Evolutionary conservation across 1,140 invertebrate species (phyloP).

Genomic region (Euura lappo): DNA sequence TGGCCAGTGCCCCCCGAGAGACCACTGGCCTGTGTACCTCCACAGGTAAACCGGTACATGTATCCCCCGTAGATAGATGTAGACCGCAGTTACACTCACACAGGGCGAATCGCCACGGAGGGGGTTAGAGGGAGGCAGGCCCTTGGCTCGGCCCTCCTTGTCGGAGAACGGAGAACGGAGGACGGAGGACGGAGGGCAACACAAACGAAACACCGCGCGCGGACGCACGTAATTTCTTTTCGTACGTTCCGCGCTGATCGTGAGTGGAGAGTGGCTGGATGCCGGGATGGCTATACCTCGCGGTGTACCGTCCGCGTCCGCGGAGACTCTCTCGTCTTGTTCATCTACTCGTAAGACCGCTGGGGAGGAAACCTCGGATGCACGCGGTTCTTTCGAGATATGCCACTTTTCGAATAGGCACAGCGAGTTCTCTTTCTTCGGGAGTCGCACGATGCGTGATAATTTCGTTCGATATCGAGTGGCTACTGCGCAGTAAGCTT

Average conservation of each 20-base stretch:
- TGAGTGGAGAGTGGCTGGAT: too few species aligned
- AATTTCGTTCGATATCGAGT: too few species aligned
- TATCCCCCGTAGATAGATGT: not conserved
- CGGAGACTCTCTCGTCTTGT: too few species aligned
- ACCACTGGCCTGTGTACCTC: not conserved
- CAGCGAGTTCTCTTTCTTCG: too few species aligned
- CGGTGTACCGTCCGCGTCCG: too few species aligned
- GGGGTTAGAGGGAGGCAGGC: not conserved
- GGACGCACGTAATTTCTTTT: not conserved
- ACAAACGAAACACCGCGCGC: not conserved
- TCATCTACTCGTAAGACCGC: too few species aligned
- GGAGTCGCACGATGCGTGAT: too few species aligned
- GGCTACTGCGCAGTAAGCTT: too few species aligned
- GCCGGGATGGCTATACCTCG: too few species aligned
- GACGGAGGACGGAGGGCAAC: not conserved
- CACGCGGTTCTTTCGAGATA: too few species aligned
- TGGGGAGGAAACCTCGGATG: too few species aligned
- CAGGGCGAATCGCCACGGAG: not conserved
- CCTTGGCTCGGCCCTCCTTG: not conserved
- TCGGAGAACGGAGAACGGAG: not conserved
- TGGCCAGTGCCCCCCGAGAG: conserved; percentile 3
- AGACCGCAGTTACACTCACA: not conserved
- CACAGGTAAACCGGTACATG: not conserved
- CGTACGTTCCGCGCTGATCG: not conserved
- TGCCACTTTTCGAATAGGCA: too few species aligned